These are phyloP conservation scores for Morelia viridis DNA, from an alignment of 2,797 vertebrate genomes.

Conservation along the genomic window DNA sequence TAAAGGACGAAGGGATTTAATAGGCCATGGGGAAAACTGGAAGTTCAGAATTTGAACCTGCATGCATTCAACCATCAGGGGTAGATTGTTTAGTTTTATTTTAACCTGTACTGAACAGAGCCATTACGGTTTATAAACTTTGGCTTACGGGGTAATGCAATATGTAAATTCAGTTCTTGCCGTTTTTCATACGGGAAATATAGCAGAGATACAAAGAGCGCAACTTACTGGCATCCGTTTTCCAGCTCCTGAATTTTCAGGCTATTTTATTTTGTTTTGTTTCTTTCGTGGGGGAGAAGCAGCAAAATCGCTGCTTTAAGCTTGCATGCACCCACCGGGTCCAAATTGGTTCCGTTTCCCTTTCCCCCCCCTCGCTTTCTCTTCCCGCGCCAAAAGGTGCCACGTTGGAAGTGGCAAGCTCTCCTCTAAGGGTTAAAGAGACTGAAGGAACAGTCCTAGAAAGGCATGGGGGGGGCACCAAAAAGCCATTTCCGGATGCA, in stretches of 20 bases:
- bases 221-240: rapidly evolving
- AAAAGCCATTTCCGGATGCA: not conserved
- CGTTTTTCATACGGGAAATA: not conserved
- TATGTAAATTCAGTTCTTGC: not conserved
- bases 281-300: not conserved
- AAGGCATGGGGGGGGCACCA: too few relatives aligned
- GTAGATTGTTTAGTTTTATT: too few relatives aligned
- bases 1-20: too few relatives aligned
- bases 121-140: too few relatives aligned
- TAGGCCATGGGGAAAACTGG: too few relatives aligned
- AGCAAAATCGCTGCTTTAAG: not conserved
- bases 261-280: not conserved
- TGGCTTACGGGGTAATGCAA: too few relatives aligned
- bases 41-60: too few relatives aligned
- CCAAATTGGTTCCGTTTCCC: not conserved
- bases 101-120: too few relatives aligned
- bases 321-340: rapidly evolving
- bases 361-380: not conserved
- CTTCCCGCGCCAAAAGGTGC: not conserved
- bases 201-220: not conserved
- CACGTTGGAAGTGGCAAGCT: not conserved
- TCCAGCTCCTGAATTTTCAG: not conserved
- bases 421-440: not conserved
- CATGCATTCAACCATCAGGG: too few relatives aligned
- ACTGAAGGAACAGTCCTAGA: not conserved